Base-by-base conservation (phyloP, 1,140 invertebrate species). In the Zaprionus taronus region DNA sequence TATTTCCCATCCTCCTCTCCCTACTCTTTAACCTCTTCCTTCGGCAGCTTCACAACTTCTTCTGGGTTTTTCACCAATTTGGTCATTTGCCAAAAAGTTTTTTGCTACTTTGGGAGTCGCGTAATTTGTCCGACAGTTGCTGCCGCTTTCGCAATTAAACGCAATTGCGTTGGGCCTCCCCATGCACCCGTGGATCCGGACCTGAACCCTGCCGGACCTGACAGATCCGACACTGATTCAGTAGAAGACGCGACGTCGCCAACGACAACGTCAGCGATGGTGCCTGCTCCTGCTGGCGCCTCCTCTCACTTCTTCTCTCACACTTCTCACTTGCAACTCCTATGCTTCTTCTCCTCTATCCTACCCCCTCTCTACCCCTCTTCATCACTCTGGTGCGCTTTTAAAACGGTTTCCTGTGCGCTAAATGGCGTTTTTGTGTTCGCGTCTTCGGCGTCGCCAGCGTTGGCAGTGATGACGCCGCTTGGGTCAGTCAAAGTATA, bases 341-440 rank as follows among this genome's bases (percentile, higher is more conserved):
- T 36, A 47, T 14, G 22, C 38, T 11, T 65, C 28, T 31, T 12
- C 17, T n/a, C 28, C 24, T 1, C 4, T 38, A 38, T 12, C 9
- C 22, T 41, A 26, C 36, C n/a, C 17, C 12, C 22, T 12, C 20
- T 15, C 20, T 49, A 22, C 12, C 22, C 41, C 47, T 65, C 28
- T 31, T 4, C 14, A 5, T 49, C 26, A 7, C 60, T 69, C 62
- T 79, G 81, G 73, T 56, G 78, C 69, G 84, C 85, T 89, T 89
- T 89, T 90, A 90, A 84, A 89, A 90, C 85, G 71, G 81, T 68
- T 89, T 90, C 85, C 85, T 90, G 85, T 85, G 81, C 79, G 68
- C 81, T 89, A 89, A 89, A 89, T 89, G 84, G 81, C 79, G 85
- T 89, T 89, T 90, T 89, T 89, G 85, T 89, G 72, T 72, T 85